A percentile compares a stretch with the other conserved stretches of the same genome.
Conservation (phyloP, 2,113 vertebrate genomes). For the Oceanites oceanicus region DNA sequence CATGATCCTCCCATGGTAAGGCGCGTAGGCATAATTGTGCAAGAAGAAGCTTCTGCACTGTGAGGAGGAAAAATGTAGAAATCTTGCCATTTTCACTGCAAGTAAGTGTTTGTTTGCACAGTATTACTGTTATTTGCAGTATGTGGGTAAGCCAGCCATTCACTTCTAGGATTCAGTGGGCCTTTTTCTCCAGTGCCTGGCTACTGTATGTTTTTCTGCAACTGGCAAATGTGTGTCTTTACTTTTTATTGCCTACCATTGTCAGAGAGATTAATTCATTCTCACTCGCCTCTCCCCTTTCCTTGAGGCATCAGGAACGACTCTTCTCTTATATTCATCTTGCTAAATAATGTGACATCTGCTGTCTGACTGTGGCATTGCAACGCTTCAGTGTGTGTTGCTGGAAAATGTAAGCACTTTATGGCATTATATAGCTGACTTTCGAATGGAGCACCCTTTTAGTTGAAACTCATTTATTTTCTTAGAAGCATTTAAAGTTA, state of each 20-base stretch:
- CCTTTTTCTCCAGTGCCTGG: not conserved
- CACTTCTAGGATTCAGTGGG: not conserved
- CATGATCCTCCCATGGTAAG: not conserved
- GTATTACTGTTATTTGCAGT: not conserved
- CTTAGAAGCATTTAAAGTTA: not conserved
- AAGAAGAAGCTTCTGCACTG: not conserved
- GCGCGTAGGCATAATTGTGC: rapidly evolving
- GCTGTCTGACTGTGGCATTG: not conserved
- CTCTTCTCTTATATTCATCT: not conserved
- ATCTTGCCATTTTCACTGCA: not conserved
- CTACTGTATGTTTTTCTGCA: not conserved
- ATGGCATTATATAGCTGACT: not conserved
- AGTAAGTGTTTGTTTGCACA: not conserved
- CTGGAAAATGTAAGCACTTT: not conserved
- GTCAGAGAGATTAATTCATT: not conserved
- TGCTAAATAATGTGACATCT: not conserved
- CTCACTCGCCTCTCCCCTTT: rapidly evolving
- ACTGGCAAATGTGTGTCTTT: too few relatives aligned
- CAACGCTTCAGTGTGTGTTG: not conserved
- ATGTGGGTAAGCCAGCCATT: not conserved
- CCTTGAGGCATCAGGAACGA: not conserved
- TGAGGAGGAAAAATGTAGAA: not conserved
- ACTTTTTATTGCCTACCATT: not conserved
- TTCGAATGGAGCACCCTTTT: not conserved
- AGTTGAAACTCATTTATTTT: not conserved